Evolutionary conservation across 2,797 vertebrate genomes (phyloP).

Genomic region (Tolypeutes matacus): DNA sequence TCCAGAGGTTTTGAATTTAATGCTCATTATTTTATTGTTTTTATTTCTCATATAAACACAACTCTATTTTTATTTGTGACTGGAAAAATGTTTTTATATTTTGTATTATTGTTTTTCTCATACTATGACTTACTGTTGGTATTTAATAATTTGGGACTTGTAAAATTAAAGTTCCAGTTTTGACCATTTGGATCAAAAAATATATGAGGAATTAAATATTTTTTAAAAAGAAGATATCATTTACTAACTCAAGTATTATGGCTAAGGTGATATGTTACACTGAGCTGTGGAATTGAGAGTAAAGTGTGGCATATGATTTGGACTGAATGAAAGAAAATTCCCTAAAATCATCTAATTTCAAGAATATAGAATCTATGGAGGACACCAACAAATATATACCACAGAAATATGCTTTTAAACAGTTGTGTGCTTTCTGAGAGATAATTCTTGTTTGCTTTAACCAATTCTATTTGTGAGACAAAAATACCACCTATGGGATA

Average conservation of each 20-base stretch:
- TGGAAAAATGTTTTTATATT: neutral
- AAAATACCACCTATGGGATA: neutral
- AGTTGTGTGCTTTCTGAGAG: neutral
- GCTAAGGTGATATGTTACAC: neutral
- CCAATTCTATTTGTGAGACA: neutral
- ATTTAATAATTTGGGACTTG: constrained; percentile 56
- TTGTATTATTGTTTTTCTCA: constrained; percentile 47
- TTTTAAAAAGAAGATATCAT: neutral
- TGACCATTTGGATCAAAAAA: constrained; percentile 48
- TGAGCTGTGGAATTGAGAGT: neutral
- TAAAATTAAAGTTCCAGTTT: constrained; percentile 62
- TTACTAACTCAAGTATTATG: neutral
- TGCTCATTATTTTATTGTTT: neutral
- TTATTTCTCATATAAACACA: neutral
- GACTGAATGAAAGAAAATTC: neutral
- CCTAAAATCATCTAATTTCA: neutral
- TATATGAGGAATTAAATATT: too few species aligned
- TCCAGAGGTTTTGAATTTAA: neutral
- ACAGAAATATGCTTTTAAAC: neutral
- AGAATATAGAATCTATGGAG: neutral
- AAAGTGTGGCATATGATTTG: neutral
- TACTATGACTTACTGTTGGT: constrained; percentile 15
- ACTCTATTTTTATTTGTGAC: neutral
- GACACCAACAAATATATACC: neutral
- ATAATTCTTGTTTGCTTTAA: neutral